Evolutionary conservation across 2,888 invertebrate species (phyloP), one percentile per base, ranked within the genome.

Genomic region (Melipona bicolor): DNA sequence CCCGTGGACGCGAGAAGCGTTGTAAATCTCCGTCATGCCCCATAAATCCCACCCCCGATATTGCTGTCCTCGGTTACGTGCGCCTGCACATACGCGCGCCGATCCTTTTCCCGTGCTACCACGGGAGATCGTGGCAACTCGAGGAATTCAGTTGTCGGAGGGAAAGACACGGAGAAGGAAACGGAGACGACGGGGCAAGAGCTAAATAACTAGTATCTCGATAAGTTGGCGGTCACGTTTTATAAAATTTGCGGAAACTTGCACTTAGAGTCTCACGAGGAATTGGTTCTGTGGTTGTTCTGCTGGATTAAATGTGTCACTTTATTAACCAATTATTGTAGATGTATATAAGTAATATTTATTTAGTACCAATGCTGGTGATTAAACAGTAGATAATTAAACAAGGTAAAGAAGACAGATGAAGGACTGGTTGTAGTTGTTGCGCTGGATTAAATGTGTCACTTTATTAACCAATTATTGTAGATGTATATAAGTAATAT

Each of bases 1-100:
- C 85, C 85, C 88, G 85, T 83, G 85, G 83, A 87, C 84, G 87
- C 87, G 84, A 90, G 86, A 88, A 87, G 88, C 88, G 87, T 88
- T 87, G 91, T 91, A 88, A 90, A 89, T 91, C 89, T 89, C 87
- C 88, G 90, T 90, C 90, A 90, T 88, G 91, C 90, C 85, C 88
- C 91, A 91, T 91, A 90, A 91, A 91, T 91, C 86, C 89, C 85
- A 91, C 90, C 89, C 90, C 88, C 85, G 85, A 87, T 85, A 89
- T 84, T 78, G 69, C 81, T 75, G 77, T 86, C 81, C 77, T 67
- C 83, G 88, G 75, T 77, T 83, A 79, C 74, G 68, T 78, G 79
- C 76, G 69, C 64, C 79, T 70, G 81, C 77, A 77, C 81, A 64
- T 83, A 81, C 69, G 83, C 81, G 72, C 69, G 70, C 69, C 74